phyloP scores from a whole-genome alignment of 2,113 vertebrate species.

The Capricornis sumatraensis region DNA sequence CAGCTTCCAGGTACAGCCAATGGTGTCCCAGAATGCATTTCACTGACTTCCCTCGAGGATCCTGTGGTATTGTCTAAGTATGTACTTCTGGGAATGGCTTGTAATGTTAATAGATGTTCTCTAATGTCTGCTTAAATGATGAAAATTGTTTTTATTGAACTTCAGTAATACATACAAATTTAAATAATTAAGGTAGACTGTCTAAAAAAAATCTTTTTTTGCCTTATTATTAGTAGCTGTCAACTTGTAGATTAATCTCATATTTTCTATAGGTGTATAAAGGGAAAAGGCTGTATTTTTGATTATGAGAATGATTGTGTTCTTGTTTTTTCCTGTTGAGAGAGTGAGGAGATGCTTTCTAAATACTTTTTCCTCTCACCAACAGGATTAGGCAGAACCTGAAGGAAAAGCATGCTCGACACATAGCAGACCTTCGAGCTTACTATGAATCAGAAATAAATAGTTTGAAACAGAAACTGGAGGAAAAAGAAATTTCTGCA shows the following conservation, averaged over 20 bases:
- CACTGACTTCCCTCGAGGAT: slow-evolving; percentile 85
- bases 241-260: background rate
- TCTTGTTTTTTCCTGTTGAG: background rate
- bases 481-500: slow-evolving; percentile 79
- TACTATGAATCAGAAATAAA: slow-evolving; percentile 95
- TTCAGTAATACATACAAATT: background rate
- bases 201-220: background rate
- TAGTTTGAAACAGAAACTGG: slow-evolving; percentile 87
- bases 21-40: slow-evolving; percentile 76
- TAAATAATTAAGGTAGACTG: background rate
- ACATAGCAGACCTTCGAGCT: slow-evolving; percentile 91
- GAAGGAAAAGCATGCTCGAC: slow-evolving; percentile 93
- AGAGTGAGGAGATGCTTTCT: background rate
- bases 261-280: background rate
- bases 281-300: background rate
- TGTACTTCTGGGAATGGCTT: slow-evolving; percentile 68
- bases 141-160: slow-evolving; percentile 1
- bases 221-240: background rate
- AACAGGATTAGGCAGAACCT: slow-evolving; percentile 91
- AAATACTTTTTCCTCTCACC: background rate
- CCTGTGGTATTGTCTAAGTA: slow-evolving; percentile 93
- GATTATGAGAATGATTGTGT: background rate
- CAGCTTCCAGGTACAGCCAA: slow-evolving; percentile 71
- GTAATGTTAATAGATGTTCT: slow-evolving; percentile 28
- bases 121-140: slow-evolving; percentile 33